Percentiles rank a stretch among this genome's conserved stretches.
phyloP scores from a whole-genome alignment of 1,140 invertebrate genomes.

The Nasonia longicornis region DNA sequence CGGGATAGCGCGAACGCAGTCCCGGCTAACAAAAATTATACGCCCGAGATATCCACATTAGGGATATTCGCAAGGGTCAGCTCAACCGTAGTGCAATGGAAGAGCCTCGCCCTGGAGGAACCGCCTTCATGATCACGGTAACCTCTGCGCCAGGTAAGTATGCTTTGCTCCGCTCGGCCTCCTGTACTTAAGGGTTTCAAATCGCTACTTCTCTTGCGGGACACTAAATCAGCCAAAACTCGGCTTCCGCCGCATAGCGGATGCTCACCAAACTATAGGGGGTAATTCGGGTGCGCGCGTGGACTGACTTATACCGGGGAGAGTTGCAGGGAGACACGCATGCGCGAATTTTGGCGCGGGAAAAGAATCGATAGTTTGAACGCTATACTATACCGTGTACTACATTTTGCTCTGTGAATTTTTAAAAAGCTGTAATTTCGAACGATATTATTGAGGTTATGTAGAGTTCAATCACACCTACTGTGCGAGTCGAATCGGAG shows the following conservation, averaged over 20 bases:
- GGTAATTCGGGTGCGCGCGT: neutral
- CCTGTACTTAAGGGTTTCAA: slow-evolving; percentile 2
- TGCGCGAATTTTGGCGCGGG: neutral
- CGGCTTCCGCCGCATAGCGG: slow-evolving; percentile 6
- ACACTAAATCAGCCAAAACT: accelerated
- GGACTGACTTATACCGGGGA: no score
- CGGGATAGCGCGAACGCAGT: slow-evolving; percentile 72
- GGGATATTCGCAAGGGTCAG: slow-evolving; percentile 81
- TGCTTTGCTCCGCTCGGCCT: slow-evolving; percentile 50
- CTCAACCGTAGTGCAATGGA: slow-evolving; percentile 79
- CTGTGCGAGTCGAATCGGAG: no score
- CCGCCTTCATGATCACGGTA: slow-evolving; percentile 77
- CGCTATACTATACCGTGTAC: neutral
- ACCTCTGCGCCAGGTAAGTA: slow-evolving; percentile 78
- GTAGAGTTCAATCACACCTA: no score
- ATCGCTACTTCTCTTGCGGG: slow-evolving; percentile 3
- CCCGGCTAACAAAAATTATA: slow-evolving; percentile 79
- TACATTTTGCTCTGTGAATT: no score
- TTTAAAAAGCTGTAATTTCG: no score
- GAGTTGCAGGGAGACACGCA: neutral
- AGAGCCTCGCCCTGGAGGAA: slow-evolving; percentile 77
- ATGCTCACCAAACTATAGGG: neutral
- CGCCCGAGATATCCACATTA: slow-evolving; percentile 79
- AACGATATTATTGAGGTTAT: no score
- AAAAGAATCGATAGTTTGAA: neutral